A percentile compares a stretch with the other conserved stretches of the same genome.
Conservation (phyloP, 2,888 invertebrate species). For the Apotomis betuletana region DNA sequence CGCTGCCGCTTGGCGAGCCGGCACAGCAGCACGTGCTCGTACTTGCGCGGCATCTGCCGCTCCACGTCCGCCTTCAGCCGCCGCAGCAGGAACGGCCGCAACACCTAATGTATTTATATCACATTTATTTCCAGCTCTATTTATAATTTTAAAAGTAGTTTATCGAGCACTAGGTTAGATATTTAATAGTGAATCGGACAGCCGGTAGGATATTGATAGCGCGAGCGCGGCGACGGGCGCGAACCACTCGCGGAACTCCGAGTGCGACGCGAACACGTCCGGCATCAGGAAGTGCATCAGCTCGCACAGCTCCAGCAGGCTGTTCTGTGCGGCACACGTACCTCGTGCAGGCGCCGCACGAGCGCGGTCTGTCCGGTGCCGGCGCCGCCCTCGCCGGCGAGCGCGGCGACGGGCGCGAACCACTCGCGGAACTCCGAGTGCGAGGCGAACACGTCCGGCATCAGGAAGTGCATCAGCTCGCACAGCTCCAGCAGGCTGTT, state of each 20-base stretch:
- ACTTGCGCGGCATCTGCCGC: conserved; percentile 97
- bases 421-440: conserved; percentile 98
- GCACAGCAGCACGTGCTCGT: conserved; percentile 97
- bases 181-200: no score
- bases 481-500: conserved; percentile 97
- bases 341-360: conserved; percentile 50
- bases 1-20: conserved; percentile 97
- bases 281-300: no score
- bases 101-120: conserved; percentile 81
- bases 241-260: no score
- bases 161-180: no score
- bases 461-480: conserved; percentile 99
- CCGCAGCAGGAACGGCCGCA: conserved; percentile 96
- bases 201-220: no score
- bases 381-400: conserved; percentile 76
- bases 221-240: no score
- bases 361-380: conserved; percentile 61
- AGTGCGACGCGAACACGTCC: no score
- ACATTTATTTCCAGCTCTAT: neutral
- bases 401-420: conserved; percentile 98
- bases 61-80: conserved; percentile 97
- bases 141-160: neutral
- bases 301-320: neutral
- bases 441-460: conserved; percentile 98
- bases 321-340: neutral